Percentiles rank a stretch among this genome's conserved stretches.
Evolutionary conservation across 2,888 invertebrate genomes (phyloP).

Genomic region (Geotrupes spiniger): DNA sequence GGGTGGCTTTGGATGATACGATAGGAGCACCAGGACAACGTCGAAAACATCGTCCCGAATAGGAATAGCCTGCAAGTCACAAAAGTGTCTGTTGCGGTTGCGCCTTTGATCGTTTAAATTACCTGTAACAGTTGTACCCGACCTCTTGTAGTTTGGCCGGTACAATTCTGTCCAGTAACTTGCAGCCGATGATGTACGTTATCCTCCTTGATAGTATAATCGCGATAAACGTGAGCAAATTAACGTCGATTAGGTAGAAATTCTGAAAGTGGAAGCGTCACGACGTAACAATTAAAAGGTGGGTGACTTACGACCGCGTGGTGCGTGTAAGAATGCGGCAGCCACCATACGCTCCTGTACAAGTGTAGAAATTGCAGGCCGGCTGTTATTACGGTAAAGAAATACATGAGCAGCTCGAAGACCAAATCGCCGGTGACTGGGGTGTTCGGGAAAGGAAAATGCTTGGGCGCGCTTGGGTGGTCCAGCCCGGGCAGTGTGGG

Average conservation of each 20-base stretch:
- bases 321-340: conserved; percentile 85
- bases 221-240: conserved; percentile 80
- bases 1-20: conserved; percentile 73
- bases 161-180: conserved; percentile 36
- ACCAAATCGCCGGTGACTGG: conserved; percentile 76
- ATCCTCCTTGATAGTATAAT: conserved; percentile 78
- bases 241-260: conserved; percentile 88
- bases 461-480: conserved; percentile 65
- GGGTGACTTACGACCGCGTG: conserved; percentile 74
- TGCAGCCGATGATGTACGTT: conserved; percentile 55
- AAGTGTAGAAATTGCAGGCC: conserved; percentile 91
- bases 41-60: conserved; percentile 58
- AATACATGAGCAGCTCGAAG: conserved; percentile 83
- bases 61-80: conserved; percentile 60
- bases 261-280: conserved; percentile 67
- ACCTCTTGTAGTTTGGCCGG: conserved; percentile 32
- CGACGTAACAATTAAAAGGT: conserved; percentile 4
- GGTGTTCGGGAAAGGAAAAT: conserved; percentile 76
- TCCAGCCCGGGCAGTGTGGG: conserved; percentile 44
- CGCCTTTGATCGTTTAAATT: conserved; percentile 8
- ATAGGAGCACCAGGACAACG: conserved; percentile 67
- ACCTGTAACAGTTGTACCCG: conserved; percentile 37
- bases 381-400: conserved; percentile 74
- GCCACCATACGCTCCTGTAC: conserved; percentile 96
- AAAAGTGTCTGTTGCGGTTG: too few relatives aligned